Evolutionary conservation across 2,113 vertebrate genomes (phyloP).

Genomic region (Progne subis): DNA sequence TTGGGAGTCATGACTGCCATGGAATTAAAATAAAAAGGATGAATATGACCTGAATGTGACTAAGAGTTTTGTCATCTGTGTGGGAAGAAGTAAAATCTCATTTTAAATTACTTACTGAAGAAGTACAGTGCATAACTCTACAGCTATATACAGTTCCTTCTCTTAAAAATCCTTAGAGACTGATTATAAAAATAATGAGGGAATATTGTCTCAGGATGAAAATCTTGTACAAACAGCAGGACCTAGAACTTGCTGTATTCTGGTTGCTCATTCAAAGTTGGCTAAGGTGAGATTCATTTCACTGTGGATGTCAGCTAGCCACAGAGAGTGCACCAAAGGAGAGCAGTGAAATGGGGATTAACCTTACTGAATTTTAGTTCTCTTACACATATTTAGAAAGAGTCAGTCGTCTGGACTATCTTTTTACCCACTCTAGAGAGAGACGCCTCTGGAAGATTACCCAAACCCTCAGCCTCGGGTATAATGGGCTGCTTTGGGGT

Average conservation of each 20-base stretch:
- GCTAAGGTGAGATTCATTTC: neutral
- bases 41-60: neutral
- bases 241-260: neutral
- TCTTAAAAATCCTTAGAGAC: neutral
- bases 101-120: slow-evolving; percentile 18
- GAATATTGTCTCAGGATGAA: neutral
- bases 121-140: neutral
- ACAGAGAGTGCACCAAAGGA: neutral
- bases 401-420: neutral
- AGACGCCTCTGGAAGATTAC: neutral
- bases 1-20: neutral
- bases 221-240: neutral
- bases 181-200: neutral
- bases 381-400: neutral
- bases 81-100: slow-evolving; percentile 18
- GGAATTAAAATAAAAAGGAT: neutral
- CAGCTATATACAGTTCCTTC: neutral
- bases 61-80: slow-evolving; percentile 5
- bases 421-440: neutral
- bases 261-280: neutral
- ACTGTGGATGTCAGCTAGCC: neutral
- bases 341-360: neutral
- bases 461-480: neutral
- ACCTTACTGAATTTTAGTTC: neutral
- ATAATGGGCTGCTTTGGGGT: neutral